Conservation (phyloP, 2,113 vertebrate genomes). For the Prietella phreatophila region DNA sequence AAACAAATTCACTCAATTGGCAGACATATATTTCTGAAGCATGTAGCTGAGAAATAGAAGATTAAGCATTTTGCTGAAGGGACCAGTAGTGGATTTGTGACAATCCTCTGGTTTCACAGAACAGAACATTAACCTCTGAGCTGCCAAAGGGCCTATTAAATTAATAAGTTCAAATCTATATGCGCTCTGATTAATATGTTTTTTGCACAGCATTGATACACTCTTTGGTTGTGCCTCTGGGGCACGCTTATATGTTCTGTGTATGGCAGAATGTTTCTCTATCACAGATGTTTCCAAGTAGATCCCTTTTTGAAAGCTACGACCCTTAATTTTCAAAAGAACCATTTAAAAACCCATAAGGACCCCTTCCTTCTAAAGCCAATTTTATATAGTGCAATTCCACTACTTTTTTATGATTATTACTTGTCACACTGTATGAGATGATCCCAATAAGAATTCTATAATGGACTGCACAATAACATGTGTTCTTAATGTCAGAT, state of each 20-base stretch:
- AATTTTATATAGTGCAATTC: neutral
- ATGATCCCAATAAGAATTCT: neutral
- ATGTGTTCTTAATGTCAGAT: neutral
- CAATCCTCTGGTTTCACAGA: neutral
- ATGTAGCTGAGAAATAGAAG: neutral
- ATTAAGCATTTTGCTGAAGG: slow-evolving; percentile 8
- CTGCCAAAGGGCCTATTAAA: too few relatives aligned
- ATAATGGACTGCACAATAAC: neutral
- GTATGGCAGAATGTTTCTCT: neutral
- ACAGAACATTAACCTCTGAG: neutral
- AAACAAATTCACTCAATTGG: neutral
- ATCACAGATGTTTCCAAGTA: neutral
- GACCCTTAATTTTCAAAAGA: neutral
- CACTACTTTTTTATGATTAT: neutral
- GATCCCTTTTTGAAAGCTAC: neutral
- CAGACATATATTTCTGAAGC: slow-evolving; percentile 2
- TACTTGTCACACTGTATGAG: neutral
- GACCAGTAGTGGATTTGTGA: neutral
- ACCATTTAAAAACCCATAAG: neutral
- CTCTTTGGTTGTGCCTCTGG: neutral
- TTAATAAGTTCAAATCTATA: neutral
- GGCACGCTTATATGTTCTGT: neutral
- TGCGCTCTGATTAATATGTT: neutral
- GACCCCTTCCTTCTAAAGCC: neutral
- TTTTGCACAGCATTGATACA: neutral